phyloP scores from a whole-genome alignment of 2,113 vertebrate genomes.

The Galemys pyrenaicus region DNA sequence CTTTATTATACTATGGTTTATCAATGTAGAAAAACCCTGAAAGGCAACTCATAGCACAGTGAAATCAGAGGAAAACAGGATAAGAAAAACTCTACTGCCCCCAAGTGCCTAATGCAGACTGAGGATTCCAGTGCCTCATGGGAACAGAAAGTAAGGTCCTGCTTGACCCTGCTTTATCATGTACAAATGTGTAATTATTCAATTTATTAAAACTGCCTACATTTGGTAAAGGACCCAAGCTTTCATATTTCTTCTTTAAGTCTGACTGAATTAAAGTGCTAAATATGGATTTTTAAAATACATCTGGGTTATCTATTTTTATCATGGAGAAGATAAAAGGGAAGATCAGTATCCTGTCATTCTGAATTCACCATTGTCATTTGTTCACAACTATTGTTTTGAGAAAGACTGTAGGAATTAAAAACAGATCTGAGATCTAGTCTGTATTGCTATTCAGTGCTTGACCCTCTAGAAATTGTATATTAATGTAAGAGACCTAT shows the following conservation, averaged over 20 bases:
- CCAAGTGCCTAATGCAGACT: slow-evolving; percentile 43
- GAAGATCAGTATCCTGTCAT: background rate
- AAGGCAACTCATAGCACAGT: background rate
- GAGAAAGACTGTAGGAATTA: background rate
- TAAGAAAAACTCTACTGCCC: slow-evolving; percentile 65
- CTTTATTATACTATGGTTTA: background rate
- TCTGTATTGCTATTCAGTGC: background rate
- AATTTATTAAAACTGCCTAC: background rate
- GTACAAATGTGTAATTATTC: background rate
- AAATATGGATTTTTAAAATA: background rate
- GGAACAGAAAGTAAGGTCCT: background rate
- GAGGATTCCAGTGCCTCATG: background rate
- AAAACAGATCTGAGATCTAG: background rate
- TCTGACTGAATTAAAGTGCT: background rate
- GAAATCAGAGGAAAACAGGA: background rate
- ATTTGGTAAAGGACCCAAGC: background rate
- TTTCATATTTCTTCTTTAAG: no score
- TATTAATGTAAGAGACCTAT: background rate
- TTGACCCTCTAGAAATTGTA: background rate
- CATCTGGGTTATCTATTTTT: background rate
- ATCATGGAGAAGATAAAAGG: background rate
- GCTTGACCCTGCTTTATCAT: background rate
- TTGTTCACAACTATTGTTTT: background rate
- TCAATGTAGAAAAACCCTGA: background rate
- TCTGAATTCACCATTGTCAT: background rate